These are phyloP conservation scores for Ormyrus rosae DNA, from an alignment of 2,888 invertebrate genomes.

Conservation along the genomic window DNA sequence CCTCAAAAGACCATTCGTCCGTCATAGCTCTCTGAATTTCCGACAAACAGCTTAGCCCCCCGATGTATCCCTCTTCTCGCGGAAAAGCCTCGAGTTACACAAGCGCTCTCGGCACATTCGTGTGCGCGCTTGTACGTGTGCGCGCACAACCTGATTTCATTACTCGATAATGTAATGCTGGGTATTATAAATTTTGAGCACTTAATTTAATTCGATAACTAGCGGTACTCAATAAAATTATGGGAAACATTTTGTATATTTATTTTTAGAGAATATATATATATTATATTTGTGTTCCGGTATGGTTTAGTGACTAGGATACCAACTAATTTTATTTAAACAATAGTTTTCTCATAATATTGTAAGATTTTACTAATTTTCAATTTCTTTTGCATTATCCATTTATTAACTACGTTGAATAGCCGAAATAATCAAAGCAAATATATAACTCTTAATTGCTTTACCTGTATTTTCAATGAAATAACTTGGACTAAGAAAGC, in stretches of 20 bases:
- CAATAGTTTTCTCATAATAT: no score
- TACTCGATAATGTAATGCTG: slow-evolving; percentile 32
- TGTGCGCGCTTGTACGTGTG: not conserved
- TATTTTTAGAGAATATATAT: no score
- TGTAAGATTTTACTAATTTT: no score
- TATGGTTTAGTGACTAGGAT: no score
- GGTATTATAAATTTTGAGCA: slow-evolving; percentile 12
- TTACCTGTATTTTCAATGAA: not conserved
- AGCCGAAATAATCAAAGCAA: no score
- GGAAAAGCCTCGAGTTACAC: slow-evolving; percentile 29
- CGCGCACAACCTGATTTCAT: slow-evolving; percentile 29
- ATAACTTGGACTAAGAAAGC: not conserved
- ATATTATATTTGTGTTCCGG: no score
- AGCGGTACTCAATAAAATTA: no score
- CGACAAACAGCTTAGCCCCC: slow-evolving; percentile 2
- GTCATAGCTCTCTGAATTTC: not conserved
- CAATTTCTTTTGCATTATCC: no score
- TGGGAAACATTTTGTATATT: no score
- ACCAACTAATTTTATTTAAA: no score
- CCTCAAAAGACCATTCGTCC: no score
- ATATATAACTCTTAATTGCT: not conserved
- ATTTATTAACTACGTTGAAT: no score
- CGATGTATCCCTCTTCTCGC: not conserved
- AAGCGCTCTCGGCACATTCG: not conserved
- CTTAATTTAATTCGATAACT: slow-evolving; percentile 23